Evolutionary conservation across 2,113 vertebrate genomes (phyloP).

Genomic region (Pseudopipra pipra): DNA sequence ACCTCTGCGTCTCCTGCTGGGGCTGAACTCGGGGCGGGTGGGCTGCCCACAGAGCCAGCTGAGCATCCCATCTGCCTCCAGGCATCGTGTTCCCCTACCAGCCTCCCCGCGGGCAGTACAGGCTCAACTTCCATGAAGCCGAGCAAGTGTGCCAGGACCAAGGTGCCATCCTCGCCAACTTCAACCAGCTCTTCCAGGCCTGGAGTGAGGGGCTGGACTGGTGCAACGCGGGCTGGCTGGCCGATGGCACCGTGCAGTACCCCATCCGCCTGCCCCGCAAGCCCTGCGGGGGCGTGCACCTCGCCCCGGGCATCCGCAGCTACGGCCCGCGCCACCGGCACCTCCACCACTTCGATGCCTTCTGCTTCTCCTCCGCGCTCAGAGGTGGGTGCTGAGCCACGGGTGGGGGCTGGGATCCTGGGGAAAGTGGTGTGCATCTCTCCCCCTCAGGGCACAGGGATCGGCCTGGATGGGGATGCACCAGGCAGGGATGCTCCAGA

Average conservation of each 20-base stretch:
- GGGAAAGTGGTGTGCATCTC: background rate
- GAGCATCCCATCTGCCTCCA: slow-evolving; percentile 20
- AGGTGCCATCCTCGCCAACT: slow-evolving; percentile 83
- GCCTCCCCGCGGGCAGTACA: slow-evolving; percentile 84
- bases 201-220: slow-evolving; percentile 90
- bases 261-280: slow-evolving; percentile 79
- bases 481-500: background rate
- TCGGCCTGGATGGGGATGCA: background rate
- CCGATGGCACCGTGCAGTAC: slow-evolving; percentile 86
- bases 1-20: background rate
- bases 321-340: slow-evolving; percentile 82
- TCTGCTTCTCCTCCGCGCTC: slow-evolving; percentile 85
- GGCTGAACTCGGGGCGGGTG: background rate
- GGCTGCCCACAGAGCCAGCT: background rate
- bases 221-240: slow-evolving; percentile 90
- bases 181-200: slow-evolving; percentile 85
- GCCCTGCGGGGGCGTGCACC: slow-evolving; percentile 77
- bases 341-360: slow-evolving; percentile 84
- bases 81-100: slow-evolving; percentile 93
- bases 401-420: background rate
- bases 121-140: slow-evolving; percentile 83
- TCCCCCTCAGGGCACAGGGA: no score
- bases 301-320: slow-evolving; percentile 85
- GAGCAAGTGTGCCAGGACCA: slow-evolving; percentile 82
- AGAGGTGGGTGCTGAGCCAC: slow-evolving; percentile 74